A percentile compares a stretch with the other conserved stretches of the same genome.
Conservation (phyloP, 2,888 invertebrate genomes). For the Corbicula japonica region DNA sequence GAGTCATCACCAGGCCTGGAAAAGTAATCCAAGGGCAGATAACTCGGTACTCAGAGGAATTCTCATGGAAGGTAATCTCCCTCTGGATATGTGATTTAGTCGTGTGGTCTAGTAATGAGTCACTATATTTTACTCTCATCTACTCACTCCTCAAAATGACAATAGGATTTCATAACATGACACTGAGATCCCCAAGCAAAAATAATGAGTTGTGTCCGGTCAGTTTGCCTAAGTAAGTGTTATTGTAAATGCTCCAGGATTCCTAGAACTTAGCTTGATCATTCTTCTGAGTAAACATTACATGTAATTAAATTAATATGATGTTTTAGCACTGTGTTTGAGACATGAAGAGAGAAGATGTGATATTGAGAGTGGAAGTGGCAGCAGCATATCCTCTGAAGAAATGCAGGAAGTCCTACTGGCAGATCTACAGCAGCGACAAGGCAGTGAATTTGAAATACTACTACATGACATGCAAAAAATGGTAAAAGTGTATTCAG, state of each 20-base stretch:
- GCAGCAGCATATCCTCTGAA: constrained; percentile 62
- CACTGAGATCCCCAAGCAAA: too few species aligned
- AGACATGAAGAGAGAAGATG: constrained; percentile 68
- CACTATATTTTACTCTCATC: too few species aligned
- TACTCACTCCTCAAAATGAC: too few species aligned
- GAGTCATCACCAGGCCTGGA: constrained; percentile 79
- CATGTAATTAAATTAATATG: too few species aligned
- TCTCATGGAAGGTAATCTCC: constrained; percentile 75
- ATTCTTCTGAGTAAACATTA: too few species aligned
- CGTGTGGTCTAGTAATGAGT: too few species aligned
- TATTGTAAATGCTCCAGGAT: too few species aligned
- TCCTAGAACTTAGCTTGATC: too few species aligned
- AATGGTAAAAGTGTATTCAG: too few species aligned
- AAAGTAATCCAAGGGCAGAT: constrained; percentile 71
- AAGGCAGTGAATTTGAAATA: constrained; percentile 76
- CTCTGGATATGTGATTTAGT: neutral
- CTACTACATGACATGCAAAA: constrained; percentile 66
- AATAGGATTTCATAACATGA: too few species aligned
- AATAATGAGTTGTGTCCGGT: too few species aligned
- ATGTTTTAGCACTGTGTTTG: constrained; percentile 72
- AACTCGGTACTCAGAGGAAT: constrained; percentile 66
- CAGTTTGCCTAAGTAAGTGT: too few species aligned
- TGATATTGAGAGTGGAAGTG: constrained; percentile 59
- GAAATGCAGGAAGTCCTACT: constrained; percentile 75
- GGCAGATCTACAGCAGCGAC: constrained; percentile 81